phyloP scores from a whole-genome alignment of 1,140 invertebrate genomes.

The Physella acuta region DNA sequence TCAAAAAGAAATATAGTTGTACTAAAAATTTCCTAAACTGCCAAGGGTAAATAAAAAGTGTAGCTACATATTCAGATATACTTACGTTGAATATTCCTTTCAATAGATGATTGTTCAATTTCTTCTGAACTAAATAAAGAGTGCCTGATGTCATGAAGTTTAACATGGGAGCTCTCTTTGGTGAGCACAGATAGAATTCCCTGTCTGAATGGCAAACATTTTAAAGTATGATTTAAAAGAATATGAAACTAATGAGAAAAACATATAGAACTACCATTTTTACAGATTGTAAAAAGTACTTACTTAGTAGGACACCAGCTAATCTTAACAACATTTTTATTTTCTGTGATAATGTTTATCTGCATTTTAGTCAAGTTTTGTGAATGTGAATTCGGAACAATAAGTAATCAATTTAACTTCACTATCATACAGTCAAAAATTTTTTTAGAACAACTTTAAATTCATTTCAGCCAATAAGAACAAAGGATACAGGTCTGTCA shows the following conservation, averaged over 20 bases:
- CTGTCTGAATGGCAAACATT: no score
- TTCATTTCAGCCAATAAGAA: not conserved
- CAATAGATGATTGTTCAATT: conserved; percentile 74
- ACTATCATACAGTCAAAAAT: not conserved
- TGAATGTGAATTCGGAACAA: no score
- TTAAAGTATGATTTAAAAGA: no score
- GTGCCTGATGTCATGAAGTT: conserved; percentile 81
- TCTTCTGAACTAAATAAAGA: conserved; percentile 69
- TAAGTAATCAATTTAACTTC: not conserved
- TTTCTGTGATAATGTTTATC: conserved; percentile 60
- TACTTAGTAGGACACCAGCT: conserved; percentile 88
- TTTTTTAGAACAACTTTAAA: not conserved
- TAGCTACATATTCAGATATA: no score
- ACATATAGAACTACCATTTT: no score
- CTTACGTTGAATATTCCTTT: conserved; percentile 66
- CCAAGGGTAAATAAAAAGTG: no score
- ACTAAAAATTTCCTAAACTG: no score
- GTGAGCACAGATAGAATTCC: conserved; percentile 76
- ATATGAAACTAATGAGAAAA: not conserved
- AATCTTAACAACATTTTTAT: conserved; percentile 73
- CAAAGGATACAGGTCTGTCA: conserved; percentile 75
- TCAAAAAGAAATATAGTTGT: no score
- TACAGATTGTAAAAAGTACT: no score
- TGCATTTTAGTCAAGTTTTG: conserved; percentile 2
- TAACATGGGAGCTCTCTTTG: conserved; percentile 70